Base-by-base conservation (phyloP, 2,113 vertebrate species). In the Copsychus sechellarum region DNA sequence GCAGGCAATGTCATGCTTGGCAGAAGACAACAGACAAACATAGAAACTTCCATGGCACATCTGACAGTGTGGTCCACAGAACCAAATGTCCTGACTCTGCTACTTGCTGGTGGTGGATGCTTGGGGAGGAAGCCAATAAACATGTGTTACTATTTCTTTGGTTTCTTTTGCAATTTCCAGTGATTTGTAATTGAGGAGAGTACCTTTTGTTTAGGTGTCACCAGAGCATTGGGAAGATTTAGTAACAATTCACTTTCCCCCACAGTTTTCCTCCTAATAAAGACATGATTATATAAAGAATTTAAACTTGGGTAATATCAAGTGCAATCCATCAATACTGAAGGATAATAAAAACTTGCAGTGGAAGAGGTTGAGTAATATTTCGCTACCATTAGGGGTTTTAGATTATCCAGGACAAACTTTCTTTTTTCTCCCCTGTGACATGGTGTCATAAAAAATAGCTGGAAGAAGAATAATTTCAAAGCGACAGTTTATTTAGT, bases 401-500 rank as follows among this genome's bases (percentile, higher is more conserved):
- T 95, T 76, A 89, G 42, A 50, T 92, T 92, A 64, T 77, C 43
- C 86, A 81, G 88, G 70, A 88, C 40, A 90, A 95, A 96, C 71
- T 71, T 80, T 26, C 10, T 53, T 82, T 80, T 94, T 94, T 42
- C 25, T 90, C 71, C 28, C 64, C 10, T 79, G 31, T 76, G 84
- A 74, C 33, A 69, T 20, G 38, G 11, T 71, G 54, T 86, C 34
- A 43, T 90, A 73, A 97, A 91, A 95, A 81, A 65, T 82, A 94
- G 58, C 73, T 92, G 57, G 19, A 70, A 92, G 86, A 92, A 60
- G 58, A 93, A 80, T 77, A 0, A 76, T 91, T 92, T 96, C 51
- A 81, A 81, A 87, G 80, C 5, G 8, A 69, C 45, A 72, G 78
- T 88, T 96, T 74, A 81, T 96, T 94, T 95, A 93, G 65, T 94